Evolutionary conservation across 2,797 vertebrate species (phyloP).

Genomic region (Characodon lateralis): DNA sequence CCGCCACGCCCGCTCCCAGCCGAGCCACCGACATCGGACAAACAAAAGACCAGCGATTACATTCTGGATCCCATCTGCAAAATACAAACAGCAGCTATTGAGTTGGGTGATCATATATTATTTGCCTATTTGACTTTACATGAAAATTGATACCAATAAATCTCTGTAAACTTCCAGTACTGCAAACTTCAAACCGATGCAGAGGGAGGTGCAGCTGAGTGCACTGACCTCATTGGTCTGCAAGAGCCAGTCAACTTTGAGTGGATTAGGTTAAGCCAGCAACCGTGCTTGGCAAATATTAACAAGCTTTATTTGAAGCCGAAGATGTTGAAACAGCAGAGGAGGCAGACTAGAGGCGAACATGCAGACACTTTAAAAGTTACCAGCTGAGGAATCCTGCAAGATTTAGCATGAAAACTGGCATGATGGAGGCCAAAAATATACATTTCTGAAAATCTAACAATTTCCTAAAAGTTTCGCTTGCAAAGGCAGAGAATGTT

Average conservation of each 20-base stretch:
- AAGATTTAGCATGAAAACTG: neutral
- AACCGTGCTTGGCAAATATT: conserved; percentile 55
- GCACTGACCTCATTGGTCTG: conserved; percentile 40
- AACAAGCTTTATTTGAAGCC: conserved; percentile 57
- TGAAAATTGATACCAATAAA: conserved; percentile 12
- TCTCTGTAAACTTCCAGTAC: neutral
- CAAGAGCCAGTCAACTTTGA: conserved; percentile 58
- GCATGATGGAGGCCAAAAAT: neutral
- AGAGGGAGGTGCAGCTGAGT: conserved; percentile 2
- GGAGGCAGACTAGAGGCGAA: conserved; percentile 5
- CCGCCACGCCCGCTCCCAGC: conserved; percentile 80
- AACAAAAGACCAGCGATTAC: conserved; percentile 81
- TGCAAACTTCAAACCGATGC: conserved; percentile 5
- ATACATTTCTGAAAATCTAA: neutral
- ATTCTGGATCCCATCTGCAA: conserved; percentile 85
- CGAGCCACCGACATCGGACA: conserved; percentile 82
- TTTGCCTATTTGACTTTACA: neutral
- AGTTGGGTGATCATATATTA: conserved; percentile 1
- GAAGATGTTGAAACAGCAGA: conserved; percentile 28
- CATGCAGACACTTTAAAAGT: neutral
- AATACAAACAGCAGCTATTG: conserved; percentile 9
- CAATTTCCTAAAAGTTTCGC: neutral
- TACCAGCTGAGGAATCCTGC: neutral
- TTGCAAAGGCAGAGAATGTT: neutral
- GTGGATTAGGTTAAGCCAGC: conserved; percentile 68